Evolutionary conservation across 1,140 invertebrate genomes (phyloP).

Genomic region (Cryptotermes secundus): DNA sequence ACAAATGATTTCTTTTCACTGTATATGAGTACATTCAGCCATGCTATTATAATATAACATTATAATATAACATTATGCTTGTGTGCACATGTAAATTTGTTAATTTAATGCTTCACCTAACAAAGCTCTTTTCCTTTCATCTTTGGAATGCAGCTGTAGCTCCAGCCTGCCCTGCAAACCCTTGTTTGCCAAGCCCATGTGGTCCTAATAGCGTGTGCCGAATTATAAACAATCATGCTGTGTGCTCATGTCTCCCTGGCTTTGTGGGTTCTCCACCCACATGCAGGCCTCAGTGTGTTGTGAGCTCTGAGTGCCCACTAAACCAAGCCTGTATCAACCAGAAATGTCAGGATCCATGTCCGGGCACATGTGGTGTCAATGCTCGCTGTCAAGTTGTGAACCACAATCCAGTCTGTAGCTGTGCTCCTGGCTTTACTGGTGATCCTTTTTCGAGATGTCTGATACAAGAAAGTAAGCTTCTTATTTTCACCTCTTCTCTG

Average conservation of each 20-base stretch:
- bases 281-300: conserved; percentile 40
- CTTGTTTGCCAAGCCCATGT: conserved; percentile 48
- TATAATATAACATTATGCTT: too few species aligned
- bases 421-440: conserved; percentile 67
- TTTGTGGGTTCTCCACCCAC: conserved; percentile 44
- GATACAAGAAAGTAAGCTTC: conserved; percentile 41
- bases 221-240: conserved; percentile 35
- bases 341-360: conserved; percentile 46
- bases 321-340: conserved; percentile 44
- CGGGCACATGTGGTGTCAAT: conserved; percentile 46
- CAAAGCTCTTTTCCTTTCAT: background rate
- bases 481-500: background rate
- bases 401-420: conserved; percentile 73
- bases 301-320: conserved; percentile 46
- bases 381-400: conserved; percentile 67
- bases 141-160: background rate
- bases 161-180: conserved; percentile 38
- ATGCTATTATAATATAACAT: too few species aligned
- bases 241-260: conserved; percentile 46
- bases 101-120: background rate
- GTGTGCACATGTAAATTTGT: background rate
- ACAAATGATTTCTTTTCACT: background rate
- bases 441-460: conserved; percentile 72
- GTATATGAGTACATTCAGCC: too few species aligned
- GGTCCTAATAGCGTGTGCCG: conserved; percentile 48